Evolutionary conservation across 2,113 vertebrate genomes (phyloP), one percentile per base, ranked within the genome.

Genomic region (Misgurnus mizolepis): DNA sequence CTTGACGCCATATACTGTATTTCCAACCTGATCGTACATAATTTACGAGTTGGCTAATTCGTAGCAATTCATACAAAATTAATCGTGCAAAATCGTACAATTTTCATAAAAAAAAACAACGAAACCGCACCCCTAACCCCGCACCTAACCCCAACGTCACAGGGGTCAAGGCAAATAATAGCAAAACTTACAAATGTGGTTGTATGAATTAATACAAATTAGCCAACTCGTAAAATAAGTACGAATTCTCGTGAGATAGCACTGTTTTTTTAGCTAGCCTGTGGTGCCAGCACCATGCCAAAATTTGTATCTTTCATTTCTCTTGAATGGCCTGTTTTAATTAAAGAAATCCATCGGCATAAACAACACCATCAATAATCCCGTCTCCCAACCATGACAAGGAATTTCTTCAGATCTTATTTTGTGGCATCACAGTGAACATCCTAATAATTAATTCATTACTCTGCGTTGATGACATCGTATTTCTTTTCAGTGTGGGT

Each of bases 281-380:
- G 85, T 87, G 82, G 86, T 87, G 85, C 87, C 86, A 83, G 80
- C 56, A 82, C 80, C 87, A 90, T 87, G 86, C 87, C 90, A 91
- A 90, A 89, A 91, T 92, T 90, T 92, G 92, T 91, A 89, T 89
- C 80, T 87, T 85, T 88, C 86, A 88, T 89, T 90, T 87, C 88
- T 87, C 89, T 90, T 90, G 89, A 88, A 90, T 87, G 85, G 86
- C 86, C 85, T 87, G 88, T 89, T 92, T 90, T 91, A 92, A 93
- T 92, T 90, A 90, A 90, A 84, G 81, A 78, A 90, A 89, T 89
- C 88, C 89, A 85, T 87, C 89, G 87, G 85, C 83, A 88, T 89
- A 89, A 91, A 92, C 88, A 90, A 91, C 88, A 88, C 85, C 89
- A 89, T 91, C 88, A 89, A 90, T 91, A 92, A 92, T 87, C 83